These are phyloP conservation scores for Frankliniella fusca DNA, from an alignment of 2,888 invertebrate genomes.

Conservation along the genomic window DNA sequence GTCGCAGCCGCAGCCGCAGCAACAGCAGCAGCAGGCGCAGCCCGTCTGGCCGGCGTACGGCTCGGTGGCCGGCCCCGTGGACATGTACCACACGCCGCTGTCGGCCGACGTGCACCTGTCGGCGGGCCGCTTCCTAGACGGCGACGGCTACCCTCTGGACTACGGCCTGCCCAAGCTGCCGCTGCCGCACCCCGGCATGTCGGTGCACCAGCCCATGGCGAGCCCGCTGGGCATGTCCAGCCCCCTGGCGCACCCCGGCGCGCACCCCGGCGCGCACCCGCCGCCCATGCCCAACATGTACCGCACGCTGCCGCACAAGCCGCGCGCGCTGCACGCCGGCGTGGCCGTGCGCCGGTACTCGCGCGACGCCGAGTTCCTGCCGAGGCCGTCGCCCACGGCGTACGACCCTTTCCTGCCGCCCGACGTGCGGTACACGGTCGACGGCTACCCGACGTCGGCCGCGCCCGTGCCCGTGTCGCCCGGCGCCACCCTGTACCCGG, in stretches of 20 bases:
- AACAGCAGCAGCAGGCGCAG: not conserved
- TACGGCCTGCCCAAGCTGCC: slow-evolving; percentile 68
- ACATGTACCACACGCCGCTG: slow-evolving; percentile 53
- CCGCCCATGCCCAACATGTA: slow-evolving; percentile 54
- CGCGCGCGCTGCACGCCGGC: slow-evolving; percentile 50
- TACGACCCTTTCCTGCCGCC: slow-evolving; percentile 47
- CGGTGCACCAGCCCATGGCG: slow-evolving; percentile 48
- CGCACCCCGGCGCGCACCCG: slow-evolving; percentile 37
- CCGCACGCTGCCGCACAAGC: slow-evolving; percentile 71
- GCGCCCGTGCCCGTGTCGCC: slow-evolving; percentile 44
- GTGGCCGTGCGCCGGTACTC: slow-evolving; percentile 50
- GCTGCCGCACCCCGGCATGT: slow-evolving; percentile 49
- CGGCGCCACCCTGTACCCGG: slow-evolving; percentile 41
- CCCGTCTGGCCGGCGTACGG: slow-evolving; percentile 36
- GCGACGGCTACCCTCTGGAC: slow-evolving; percentile 75
- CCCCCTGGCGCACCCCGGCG: slow-evolving; percentile 43
- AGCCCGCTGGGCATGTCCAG: slow-evolving; percentile 48
- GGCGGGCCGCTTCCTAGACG: slow-evolving; percentile 65
- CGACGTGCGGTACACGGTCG: slow-evolving; percentile 70
- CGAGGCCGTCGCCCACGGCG: slow-evolving; percentile 52
- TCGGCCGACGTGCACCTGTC: slow-evolving; percentile 70
- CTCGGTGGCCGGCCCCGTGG: slow-evolving; percentile 52
- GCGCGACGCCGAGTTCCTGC: slow-evolving; percentile 62
- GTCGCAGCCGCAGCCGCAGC: slow-evolving; percentile 43
- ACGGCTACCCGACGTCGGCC: slow-evolving; percentile 69